Evolutionary conservation across 2,888 invertebrate species (phyloP).

Genomic region (Drosophila ezoana): DNA sequence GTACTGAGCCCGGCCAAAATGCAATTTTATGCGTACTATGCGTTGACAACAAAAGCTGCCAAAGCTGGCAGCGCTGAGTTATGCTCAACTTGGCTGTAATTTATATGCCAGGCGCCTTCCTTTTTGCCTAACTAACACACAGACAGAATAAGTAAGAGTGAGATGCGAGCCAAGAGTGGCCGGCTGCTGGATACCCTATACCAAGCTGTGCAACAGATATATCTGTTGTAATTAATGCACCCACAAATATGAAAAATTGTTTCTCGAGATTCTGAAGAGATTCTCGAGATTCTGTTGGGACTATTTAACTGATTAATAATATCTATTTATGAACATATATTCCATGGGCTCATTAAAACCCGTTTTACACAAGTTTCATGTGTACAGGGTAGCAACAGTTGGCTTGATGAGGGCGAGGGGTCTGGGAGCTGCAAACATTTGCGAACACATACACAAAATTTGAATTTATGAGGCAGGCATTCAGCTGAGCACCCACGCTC

Average conservation of each 20-base stretch:
- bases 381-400: constrained; percentile 2
- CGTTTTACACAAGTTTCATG: neutral
- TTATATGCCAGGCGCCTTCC: constrained; percentile 61
- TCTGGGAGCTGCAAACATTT: constrained; percentile 27
- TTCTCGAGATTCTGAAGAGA: too few species aligned
- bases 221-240: too few species aligned
- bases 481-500: neutral
- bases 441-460: constrained; percentile 17
- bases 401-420: neutral
- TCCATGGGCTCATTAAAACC: neutral
- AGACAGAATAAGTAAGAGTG: constrained; percentile 1
- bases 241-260: too few species aligned
- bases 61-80: constrained; percentile 75
- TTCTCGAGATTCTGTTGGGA: too few species aligned
- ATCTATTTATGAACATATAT: neutral
- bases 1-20: constrained; percentile 53
- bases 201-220: too few species aligned
- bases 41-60: constrained; percentile 81
- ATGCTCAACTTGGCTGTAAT: constrained; percentile 76
- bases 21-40: constrained; percentile 80
- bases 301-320: too few species aligned
- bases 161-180: neutral
- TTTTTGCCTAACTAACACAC: constrained; percentile 15
- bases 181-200: constrained; percentile 9
- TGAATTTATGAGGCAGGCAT: constrained; percentile 45